These are phyloP conservation scores for Hemicentrotus pulcherrimus DNA, from an alignment of 35 echinoderm and acorn worm species.

Conservation along the genomic window DNA sequence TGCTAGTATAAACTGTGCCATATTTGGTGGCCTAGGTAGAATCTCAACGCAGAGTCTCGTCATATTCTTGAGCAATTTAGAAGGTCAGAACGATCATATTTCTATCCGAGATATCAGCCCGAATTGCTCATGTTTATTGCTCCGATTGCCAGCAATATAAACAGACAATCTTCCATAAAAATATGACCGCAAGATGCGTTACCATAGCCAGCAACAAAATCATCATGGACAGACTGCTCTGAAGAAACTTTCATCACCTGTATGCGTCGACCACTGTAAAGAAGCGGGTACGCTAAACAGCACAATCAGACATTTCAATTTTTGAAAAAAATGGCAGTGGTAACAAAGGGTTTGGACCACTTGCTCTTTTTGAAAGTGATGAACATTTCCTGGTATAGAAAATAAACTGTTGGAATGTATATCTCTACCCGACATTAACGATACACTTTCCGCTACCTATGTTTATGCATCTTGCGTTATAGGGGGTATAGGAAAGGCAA, in stretches of 20 bases:
- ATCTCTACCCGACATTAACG: background rate
- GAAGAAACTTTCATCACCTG: background rate
- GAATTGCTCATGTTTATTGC: slow-evolving; percentile 27
- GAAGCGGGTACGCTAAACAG: background rate
- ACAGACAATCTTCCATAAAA: slow-evolving; percentile 21
- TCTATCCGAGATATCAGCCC: background rate
- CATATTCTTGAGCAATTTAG: background rate
- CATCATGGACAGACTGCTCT: background rate
- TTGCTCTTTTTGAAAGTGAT: background rate
- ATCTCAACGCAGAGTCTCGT: background rate
- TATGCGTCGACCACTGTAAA: background rate
- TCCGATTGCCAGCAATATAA: slow-evolving; percentile 22
- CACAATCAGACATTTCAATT: background rate
- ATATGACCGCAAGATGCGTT: background rate
- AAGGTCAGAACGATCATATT: slow-evolving; percentile 31
- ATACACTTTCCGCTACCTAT: background rate
- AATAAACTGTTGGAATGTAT: background rate
- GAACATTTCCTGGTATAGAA: background rate
- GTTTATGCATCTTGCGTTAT: background rate
- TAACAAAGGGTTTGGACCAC: background rate
- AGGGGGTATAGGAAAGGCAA: background rate
- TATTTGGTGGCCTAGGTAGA: background rate
- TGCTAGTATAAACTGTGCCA: background rate
- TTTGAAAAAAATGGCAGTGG: background rate
- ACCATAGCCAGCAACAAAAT: background rate